Base-by-base conservation (phyloP, 2,797 vertebrate species). In the Hydrocynus forskahlii region DNA sequence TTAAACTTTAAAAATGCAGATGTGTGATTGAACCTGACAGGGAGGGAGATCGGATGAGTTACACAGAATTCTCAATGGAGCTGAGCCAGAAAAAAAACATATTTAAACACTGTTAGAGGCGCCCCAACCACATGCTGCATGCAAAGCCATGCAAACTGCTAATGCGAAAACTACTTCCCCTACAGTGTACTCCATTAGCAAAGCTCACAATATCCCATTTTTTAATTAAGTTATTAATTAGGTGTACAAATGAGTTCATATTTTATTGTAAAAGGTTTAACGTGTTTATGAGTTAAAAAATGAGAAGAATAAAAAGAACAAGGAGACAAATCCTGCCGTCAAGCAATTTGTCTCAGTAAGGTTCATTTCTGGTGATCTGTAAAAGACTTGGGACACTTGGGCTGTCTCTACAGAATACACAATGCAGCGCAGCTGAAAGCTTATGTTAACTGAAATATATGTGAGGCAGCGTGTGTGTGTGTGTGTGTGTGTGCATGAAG, bases 1-100 rank as follows among this genome's bases (percentile, higher is more conserved):
- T 94, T 92, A 93, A 93, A 92, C 76, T 92, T 93, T 91, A 92
- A 94, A 92, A 88, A 88, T 83, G 77, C 88, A 89, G 86, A 92
- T 89, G 80, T 86, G 89, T 82, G 84, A 90, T 91, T 90, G 89
- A 90, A 83, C 87, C 86, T 89, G 92, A 90, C 91, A 90, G 88
- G 88, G 85, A 89, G 57, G 70, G 88, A 87, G 90, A 82, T 74
- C 50, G 48, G 71, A 76, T 78, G 83, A 86, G 84, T 85, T 83
- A 81, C 86, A 90, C 85, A 88, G 85, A 83, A 88, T 83, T 81
- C 90, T 87, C 87, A 59, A 54, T 87, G 82, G 89, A 90, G 87
- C 87, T 70, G 57, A 82, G 76, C 74, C 78, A 83, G 83, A 76
- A 40, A 66, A 38, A 38, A 14, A 5, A 81, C 86, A 84, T 80